Evolutionary conservation across 2,113 vertebrate species (phyloP).

Genomic region (Platysteira castanea): DNA sequence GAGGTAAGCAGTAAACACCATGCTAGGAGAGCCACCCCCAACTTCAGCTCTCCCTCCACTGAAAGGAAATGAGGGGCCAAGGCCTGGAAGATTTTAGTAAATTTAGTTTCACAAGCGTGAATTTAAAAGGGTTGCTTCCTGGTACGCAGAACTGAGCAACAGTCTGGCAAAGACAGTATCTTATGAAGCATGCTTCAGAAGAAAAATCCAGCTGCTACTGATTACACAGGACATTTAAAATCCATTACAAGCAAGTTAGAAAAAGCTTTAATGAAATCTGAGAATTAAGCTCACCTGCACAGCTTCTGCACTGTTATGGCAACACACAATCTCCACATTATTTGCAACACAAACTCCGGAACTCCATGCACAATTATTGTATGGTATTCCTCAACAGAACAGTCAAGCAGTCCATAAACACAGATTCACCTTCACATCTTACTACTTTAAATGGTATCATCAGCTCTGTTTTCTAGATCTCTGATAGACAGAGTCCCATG

Average conservation of each 20-base stretch:
- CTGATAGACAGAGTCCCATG: background rate
- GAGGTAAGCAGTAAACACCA: background rate
- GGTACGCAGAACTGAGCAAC: background rate
- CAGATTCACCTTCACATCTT: background rate
- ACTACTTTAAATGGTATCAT: background rate
- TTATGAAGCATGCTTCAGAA: background rate
- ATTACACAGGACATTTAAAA: conserved; percentile 12
- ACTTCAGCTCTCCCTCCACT: background rate
- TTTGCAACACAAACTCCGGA: background rate
- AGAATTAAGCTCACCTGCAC: background rate
- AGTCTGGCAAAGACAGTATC: background rate
- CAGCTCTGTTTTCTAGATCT: background rate
- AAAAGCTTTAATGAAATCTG: background rate
- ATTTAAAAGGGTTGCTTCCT: background rate
- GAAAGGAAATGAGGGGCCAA: background rate
- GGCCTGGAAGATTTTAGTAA: background rate
- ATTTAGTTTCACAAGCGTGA: background rate
- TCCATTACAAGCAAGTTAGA: background rate
- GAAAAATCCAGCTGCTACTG: background rate
- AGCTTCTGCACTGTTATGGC: background rate
- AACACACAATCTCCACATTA: background rate
- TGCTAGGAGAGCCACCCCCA: background rate
- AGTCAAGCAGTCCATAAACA: background rate
- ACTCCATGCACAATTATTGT: background rate
- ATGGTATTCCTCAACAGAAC: background rate